phyloP scores from a whole-genome alignment of 2,113 vertebrate genomes.

The Siniperca knerii region DNA sequence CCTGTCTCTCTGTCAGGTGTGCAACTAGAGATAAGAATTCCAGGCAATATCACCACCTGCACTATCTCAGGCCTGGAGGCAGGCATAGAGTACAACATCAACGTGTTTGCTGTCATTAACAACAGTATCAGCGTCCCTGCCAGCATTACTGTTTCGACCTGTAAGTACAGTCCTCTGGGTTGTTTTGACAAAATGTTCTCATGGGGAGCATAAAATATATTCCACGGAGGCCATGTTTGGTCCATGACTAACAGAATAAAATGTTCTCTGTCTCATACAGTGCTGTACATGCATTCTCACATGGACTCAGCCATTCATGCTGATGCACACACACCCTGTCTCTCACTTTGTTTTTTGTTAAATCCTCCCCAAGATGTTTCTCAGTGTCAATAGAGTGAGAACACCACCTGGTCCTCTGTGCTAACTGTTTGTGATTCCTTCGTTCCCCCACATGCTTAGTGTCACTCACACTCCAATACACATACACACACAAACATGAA shows the following conservation, averaged over 20 bases:
- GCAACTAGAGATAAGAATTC: slow-evolving; percentile 91
- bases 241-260: not conserved
- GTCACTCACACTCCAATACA: slow-evolving; percentile 36
- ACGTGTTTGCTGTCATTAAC: slow-evolving; percentile 92
- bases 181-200: not conserved
- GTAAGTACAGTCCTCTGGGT: slow-evolving; percentile 85
- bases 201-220: not conserved
- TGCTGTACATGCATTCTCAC: not conserved
- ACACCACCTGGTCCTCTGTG: slow-evolving; percentile 45
- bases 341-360: slow-evolving; percentile 9
- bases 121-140: slow-evolving; percentile 89
- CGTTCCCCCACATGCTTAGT: slow-evolving; percentile 21
- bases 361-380: slow-evolving; percentile 27
- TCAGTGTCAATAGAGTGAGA: slow-evolving; percentile 46
- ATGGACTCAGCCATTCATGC: not conserved
- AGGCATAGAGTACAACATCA: slow-evolving; percentile 94
- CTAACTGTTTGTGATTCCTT: slow-evolving; percentile 38
- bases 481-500: slow-evolving; percentile 12
- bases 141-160: slow-evolving; percentile 90
- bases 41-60: slow-evolving; percentile 90
- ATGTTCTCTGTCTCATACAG: not conserved
- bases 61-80: slow-evolving; percentile 91
- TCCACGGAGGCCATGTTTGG: not conserved
- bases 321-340: not conserved
- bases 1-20: slow-evolving; percentile 68